Evolutionary conservation across 2,113 vertebrate species (phyloP), one percentile per base, ranked within the genome.

Genomic region (Picathartes gymnocephalus): DNA sequence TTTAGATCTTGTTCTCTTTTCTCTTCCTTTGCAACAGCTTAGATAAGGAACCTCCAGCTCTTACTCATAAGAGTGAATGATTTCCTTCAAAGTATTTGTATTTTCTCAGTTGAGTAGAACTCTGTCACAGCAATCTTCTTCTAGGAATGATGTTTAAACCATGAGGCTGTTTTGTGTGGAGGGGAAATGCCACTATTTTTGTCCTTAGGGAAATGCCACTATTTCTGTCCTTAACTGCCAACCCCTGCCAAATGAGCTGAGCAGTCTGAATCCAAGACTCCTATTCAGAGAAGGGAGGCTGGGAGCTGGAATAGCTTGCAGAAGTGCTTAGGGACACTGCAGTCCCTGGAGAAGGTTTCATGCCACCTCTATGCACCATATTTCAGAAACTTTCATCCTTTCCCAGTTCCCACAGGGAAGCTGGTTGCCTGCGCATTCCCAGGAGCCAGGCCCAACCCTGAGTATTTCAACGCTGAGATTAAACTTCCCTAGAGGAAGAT

Each of bases 351-450:
- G 64, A 84, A 89, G 40, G 14, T 65, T 51, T 86, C 27, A 31
- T 28, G 37, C 48, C 42, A 27, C 35, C 30, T 86, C 1, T 65
- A 0, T 40, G 19, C 10, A 37, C 23, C 4, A 2, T 11, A 11
- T 66, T 86, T 73, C 56, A 86, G 85, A 74, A 70, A 57, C 11
- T 37, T 81, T 27, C 45, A 50, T 39, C 37, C n/a, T 22, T 73
- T 90, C 51, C 37, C 12, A 28, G 1, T 70, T 78, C 47, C 51
- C 70, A 15, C 37, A 31, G 62, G 22, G 27, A 40, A 33, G 9
- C 28, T 78, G 54, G 7, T 50, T 83, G 15, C 31, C 39, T 33
- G 11, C n/a, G 20, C 11, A 9, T 57, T 92, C 51, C 65, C 74
- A 50, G 28, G 39, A 40, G 57, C 53, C 60, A 66, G 68, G 19